A percentile compares a stretch with the other conserved stretches of the same genome.
These are phyloP conservation scores for Lepisosteus oculatus DNA, from an alignment of 2,113 vertebrate species.

Conservation along the genomic window DNA sequence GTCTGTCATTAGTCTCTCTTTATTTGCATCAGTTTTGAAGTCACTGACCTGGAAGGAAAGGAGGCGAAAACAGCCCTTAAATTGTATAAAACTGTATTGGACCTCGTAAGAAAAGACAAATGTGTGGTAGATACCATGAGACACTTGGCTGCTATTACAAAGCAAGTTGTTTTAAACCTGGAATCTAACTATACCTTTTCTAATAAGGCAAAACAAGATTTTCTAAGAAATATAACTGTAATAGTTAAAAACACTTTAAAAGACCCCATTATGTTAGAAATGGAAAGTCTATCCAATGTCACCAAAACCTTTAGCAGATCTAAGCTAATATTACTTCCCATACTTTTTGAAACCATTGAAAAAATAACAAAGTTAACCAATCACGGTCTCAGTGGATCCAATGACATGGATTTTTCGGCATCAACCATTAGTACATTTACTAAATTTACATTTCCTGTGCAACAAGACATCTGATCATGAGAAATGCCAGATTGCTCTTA, in stretches of 20 bases:
- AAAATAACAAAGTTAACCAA: background rate
- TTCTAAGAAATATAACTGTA: background rate
- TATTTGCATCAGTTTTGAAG: background rate
- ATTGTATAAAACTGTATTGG: background rate
- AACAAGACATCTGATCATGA: background rate
- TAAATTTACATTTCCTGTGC: no score
- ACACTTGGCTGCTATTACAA: background rate
- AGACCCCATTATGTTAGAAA: background rate
- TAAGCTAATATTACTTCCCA: background rate
- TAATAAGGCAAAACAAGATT: background rate
- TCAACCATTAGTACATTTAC: no score
- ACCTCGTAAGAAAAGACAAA: background rate
- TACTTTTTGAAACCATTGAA: background rate
- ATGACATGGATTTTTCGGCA: no score
- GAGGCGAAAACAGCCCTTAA: background rate
- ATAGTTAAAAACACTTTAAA: background rate
- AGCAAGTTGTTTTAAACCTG: background rate
- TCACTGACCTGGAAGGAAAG: background rate
- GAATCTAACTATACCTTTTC: background rate
- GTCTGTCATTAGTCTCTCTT: background rate
- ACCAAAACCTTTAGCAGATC: no score
- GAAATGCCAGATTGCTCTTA: background rate
- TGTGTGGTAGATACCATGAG: background rate
- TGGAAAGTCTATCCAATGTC: background rate
- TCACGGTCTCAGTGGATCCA: slow-evolving; percentile 5